phyloP scores from a whole-genome alignment of 1,140 invertebrate genomes.

The Eumaeus atala region DNA sequence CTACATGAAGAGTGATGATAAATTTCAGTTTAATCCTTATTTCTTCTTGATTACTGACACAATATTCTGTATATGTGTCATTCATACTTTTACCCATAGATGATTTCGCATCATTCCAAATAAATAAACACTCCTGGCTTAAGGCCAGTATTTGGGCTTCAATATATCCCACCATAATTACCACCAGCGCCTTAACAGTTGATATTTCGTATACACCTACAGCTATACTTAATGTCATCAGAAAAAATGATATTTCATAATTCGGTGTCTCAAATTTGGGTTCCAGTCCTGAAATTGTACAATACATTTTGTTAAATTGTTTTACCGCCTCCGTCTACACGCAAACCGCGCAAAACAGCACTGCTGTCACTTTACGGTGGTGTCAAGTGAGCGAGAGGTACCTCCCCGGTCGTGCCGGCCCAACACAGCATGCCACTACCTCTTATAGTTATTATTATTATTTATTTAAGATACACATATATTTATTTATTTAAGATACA shows the following conservation, averaged over 20 bases:
- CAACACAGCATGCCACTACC: no score
- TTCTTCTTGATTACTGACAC: constrained; percentile 29
- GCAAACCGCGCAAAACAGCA: no score
- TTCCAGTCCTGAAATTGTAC: constrained; percentile 37
- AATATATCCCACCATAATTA: constrained; percentile 40
- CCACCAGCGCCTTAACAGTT: constrained; percentile 38
- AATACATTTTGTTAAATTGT: background rate
- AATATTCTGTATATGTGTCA: background rate
- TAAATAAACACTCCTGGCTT: constrained; percentile 31
- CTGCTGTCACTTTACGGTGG: no score
- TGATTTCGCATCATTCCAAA: constrained; percentile 36
- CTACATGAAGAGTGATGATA: constrained; percentile 32
- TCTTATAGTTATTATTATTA: no score
- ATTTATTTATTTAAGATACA: no score
- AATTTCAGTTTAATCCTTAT: constrained; percentile 28
- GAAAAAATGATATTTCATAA: constrained; percentile 37
- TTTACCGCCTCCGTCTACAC: no score
- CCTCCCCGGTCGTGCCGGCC: no score
- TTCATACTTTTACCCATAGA: background rate
- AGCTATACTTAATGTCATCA: constrained; percentile 28
- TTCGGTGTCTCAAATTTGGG: constrained; percentile 44
- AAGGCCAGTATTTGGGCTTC: constrained; percentile 46
- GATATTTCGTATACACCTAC: constrained; percentile 17
- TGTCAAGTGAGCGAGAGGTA: no score
- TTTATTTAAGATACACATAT: no score